These are phyloP conservation scores for Limenitis camilla DNA, from an alignment of 2,888 invertebrate genomes.

Conservation along the genomic window DNA sequence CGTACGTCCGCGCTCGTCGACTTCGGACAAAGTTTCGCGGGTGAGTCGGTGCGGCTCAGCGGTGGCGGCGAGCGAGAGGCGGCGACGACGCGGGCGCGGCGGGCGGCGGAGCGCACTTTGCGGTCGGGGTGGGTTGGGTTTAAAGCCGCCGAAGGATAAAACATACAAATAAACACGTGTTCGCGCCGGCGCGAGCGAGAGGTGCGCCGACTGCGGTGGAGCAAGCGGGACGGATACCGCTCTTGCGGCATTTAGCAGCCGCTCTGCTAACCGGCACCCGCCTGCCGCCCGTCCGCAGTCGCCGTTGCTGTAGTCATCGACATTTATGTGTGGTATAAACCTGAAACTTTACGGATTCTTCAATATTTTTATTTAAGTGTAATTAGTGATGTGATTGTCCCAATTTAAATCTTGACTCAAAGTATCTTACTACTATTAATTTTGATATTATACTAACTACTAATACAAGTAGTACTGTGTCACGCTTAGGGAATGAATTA, in stretches of 20 bases:
- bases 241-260: slow-evolving; percentile 71
- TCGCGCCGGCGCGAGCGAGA: slow-evolving; percentile 77
- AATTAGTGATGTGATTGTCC: slow-evolving; percentile 8
- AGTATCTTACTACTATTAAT: not conserved
- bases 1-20: slow-evolving; percentile 72
- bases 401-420: not conserved
- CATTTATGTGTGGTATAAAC: slow-evolving; percentile 6
- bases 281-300: slow-evolving; percentile 29
- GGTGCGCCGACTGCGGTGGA: slow-evolving; percentile 47
- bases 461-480: no score
- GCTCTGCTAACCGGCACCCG: slow-evolving; percentile 43
- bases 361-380: slow-evolving; percentile 16
- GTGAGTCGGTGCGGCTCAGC: slow-evolving; percentile 60
- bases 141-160: slow-evolving; percentile 79
- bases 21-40: slow-evolving; percentile 73
- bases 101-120: slow-evolving; percentile 76
- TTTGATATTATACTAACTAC: not conserved
- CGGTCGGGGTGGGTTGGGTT: slow-evolving; percentile 81
- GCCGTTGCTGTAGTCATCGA: slow-evolving; percentile 25
- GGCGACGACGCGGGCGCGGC: slow-evolving; percentile 73
- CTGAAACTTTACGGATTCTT: not conserved
- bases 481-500: no score
- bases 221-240: slow-evolving; percentile 58
- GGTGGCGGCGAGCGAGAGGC: slow-evolving; percentile 66
- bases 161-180: slow-evolving; percentile 77